phyloP scores from a whole-genome alignment of 2,888 invertebrate species.

The Nymphalis polychloros region DNA sequence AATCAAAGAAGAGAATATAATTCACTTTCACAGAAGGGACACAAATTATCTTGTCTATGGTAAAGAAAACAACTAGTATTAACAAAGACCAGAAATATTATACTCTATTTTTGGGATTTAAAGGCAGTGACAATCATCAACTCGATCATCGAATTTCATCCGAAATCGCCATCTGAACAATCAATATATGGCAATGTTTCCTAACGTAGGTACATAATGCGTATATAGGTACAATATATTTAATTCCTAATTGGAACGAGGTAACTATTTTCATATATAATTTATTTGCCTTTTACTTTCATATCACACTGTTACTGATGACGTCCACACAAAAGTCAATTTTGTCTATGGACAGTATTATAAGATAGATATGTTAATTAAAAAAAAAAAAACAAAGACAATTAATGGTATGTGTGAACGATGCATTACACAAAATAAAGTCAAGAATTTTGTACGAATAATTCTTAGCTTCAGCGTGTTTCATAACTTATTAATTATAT shows the following conservation, averaged over 20 bases:
- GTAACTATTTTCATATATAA: conserved; percentile 62
- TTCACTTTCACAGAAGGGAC: neutral
- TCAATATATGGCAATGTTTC: conserved; percentile 26
- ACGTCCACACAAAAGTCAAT: conserved; percentile 41
- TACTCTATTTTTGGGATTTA: neutral
- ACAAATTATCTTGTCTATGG: neutral
- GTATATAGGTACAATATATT: conserved; percentile 39
- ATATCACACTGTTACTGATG: conserved; percentile 60
- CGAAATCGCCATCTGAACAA: conserved; percentile 18
- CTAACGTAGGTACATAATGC: conserved; percentile 36
- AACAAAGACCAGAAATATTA: neutral
- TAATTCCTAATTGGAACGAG: conserved; percentile 51
- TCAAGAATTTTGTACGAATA: neutral
- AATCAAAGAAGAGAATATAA: neutral
- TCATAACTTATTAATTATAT: too few relatives aligned
- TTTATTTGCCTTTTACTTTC: conserved; percentile 51
- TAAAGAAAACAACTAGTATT: neutral
- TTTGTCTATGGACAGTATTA: conserved; percentile 20
- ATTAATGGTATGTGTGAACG: conserved; percentile 4
- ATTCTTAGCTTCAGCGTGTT: neutral
- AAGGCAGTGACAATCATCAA: neutral
- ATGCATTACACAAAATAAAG: neutral
- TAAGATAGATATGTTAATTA: conserved; percentile 6
- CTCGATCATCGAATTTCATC: conserved; percentile 19
- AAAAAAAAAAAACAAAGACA: neutral